phyloP scores from a whole-genome alignment of 2,797 vertebrate genomes.

The Nyctibius grandis region DNA sequence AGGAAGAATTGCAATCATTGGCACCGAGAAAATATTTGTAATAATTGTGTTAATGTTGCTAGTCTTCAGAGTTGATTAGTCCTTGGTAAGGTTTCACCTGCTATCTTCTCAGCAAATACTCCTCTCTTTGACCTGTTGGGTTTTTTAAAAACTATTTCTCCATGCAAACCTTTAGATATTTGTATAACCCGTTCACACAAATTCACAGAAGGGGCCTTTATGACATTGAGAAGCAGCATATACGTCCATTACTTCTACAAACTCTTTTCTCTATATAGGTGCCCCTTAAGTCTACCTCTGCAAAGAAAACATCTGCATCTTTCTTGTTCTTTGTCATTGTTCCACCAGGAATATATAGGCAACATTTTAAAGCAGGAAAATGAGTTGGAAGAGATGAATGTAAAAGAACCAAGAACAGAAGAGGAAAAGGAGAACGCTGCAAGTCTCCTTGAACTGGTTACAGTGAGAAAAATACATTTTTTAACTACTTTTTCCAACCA shows the following conservation, averaged over 20 bases:
- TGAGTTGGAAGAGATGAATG: constrained; percentile 72
- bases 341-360: constrained; percentile 83
- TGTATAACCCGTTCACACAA: background rate
- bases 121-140: background rate
- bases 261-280: background rate
- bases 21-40: background rate
- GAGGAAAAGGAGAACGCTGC: constrained; percentile 75
- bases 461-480: constrained; percentile 67
- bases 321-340: background rate
- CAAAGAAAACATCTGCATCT: background rate
- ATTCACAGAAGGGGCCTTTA: background rate
- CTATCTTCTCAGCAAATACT: background rate
- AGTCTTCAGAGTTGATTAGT: background rate
- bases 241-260: background rate
- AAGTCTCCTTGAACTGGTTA: constrained; percentile 75
- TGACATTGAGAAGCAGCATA: background rate
- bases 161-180: background rate
- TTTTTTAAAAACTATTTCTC: background rate
- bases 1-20: background rate
- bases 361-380: constrained; percentile 79
- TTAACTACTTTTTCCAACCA: background rate
- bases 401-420: constrained; percentile 81
- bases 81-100: background rate
- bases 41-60: background rate
- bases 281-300: background rate